Percentiles rank a stretch among this genome's conserved stretches.
phyloP scores from a whole-genome alignment of 2,113 vertebrate genomes.

The Elachura formosa region DNA sequence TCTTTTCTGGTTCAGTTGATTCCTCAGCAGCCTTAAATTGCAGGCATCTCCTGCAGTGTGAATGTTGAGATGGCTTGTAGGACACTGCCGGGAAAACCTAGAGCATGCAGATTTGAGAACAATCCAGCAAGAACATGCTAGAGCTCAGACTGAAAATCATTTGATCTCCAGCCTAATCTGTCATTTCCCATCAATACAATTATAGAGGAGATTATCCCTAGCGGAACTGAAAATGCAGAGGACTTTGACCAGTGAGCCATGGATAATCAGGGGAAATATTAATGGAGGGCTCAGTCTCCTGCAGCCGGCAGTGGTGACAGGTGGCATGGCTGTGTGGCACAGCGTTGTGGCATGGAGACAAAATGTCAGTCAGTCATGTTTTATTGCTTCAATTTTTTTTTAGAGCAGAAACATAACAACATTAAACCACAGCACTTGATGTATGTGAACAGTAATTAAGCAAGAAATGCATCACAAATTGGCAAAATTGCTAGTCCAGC shows the following conservation, averaged over 20 bases:
- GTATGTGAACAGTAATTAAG: background rate
- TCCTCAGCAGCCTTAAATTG: background rate
- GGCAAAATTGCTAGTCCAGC: background rate
- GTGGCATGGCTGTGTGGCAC: background rate
- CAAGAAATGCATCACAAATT: background rate
- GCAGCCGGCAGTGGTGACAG: background rate
- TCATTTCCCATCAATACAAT: background rate
- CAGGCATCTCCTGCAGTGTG: background rate
- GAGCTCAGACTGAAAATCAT: background rate
- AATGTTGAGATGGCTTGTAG: background rate
- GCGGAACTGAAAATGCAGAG: background rate
- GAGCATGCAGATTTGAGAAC: background rate
- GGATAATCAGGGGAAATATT: background rate
- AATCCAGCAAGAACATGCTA: background rate
- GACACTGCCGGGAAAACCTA: background rate
- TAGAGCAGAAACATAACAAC: background rate
- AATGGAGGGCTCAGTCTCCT: background rate
- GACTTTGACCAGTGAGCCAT: background rate
- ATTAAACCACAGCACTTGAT: background rate
- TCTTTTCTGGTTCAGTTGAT: background rate
- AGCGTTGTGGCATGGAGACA: background rate
- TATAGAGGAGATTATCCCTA: background rate
- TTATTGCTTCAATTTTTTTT: slow-evolving; percentile 16
- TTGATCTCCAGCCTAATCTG: background rate
- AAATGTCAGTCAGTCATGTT: background rate